These are phyloP conservation scores for Leptinotarsa juncta DNA, from an alignment of 2,888 invertebrate genomes.

Conservation along the genomic window DNA sequence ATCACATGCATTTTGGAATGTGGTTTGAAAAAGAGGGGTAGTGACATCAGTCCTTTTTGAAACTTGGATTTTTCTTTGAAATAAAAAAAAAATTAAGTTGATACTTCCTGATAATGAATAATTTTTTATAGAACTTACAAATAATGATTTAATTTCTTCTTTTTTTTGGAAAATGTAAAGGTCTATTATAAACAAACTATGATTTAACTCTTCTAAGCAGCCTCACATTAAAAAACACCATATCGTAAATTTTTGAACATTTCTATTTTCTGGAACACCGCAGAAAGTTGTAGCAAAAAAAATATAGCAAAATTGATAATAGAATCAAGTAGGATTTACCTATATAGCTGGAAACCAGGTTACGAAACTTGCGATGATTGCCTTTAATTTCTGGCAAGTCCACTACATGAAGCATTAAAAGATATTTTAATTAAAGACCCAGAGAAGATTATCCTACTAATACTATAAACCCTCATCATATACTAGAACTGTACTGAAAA, in stretches of 20 bases:
- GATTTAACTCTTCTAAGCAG: neutral
- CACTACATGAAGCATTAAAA: slow-evolving; percentile 76
- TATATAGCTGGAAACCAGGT: slow-evolving; percentile 99
- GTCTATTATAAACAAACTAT: no score
- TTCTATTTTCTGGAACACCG: slow-evolving; percentile 12
- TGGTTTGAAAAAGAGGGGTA: no score
- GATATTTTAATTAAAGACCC: slow-evolving; percentile 57
- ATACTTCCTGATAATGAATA: no score
- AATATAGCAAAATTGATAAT: slow-evolving; percentile 34
- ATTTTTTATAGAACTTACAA: no score
- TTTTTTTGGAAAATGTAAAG: no score
- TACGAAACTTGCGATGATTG: slow-evolving; percentile 99
- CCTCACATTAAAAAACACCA: neutral
- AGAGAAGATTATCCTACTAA: slow-evolving; percentile 49
- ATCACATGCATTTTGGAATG: no score
- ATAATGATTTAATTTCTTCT: no score
- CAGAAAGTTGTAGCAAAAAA: slow-evolving; percentile 16
- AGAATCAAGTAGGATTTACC: slow-evolving; percentile 74
- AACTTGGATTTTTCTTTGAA: no score
- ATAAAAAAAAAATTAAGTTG: no score
- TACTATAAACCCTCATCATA: slow-evolving; percentile 25
- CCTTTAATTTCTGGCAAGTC: slow-evolving; percentile 99
- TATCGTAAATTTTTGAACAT: neutral
- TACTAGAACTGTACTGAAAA: slow-evolving; percentile 13
- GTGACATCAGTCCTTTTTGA: no score